phyloP scores from a whole-genome alignment of 2,888 invertebrate genomes.

The Dryobota labecula region DNA sequence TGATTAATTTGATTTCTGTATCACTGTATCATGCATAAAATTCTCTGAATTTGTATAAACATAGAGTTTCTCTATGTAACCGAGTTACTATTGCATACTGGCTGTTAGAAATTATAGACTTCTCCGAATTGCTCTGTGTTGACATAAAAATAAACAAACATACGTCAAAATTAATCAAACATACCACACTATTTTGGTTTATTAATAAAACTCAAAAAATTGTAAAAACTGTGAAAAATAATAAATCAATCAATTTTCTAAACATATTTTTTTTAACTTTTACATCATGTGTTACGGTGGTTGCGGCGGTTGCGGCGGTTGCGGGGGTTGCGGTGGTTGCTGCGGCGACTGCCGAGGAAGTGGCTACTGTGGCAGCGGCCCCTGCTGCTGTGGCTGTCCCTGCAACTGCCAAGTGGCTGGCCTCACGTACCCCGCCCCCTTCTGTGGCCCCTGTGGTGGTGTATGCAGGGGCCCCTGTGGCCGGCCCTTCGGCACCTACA shows the following conservation, averaged over 20 bases:
- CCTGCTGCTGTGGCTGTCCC: constrained; percentile 72
- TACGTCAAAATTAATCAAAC: constrained; percentile 30
- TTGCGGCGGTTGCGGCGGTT: constrained; percentile 39
- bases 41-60: constrained; percentile 18
- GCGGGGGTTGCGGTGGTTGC: constrained; percentile 31
- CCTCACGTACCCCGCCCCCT: constrained; percentile 74
- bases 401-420: constrained; percentile 80
- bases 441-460: constrained; percentile 74
- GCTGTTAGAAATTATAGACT: constrained; percentile 31
- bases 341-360: constrained; percentile 46
- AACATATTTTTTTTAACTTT: constrained; percentile 7
- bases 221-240: constrained; percentile 37
- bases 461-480: constrained; percentile 75
- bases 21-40: not conserved
- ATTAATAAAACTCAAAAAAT: constrained; percentile 45
- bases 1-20: not conserved
- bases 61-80: constrained; percentile 23
- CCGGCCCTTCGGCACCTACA: constrained; percentile 81
- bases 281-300: constrained; percentile 53
- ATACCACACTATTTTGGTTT: constrained; percentile 26
- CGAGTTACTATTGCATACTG: constrained; percentile 13
- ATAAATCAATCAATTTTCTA: constrained; percentile 34
- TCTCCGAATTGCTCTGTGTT: constrained; percentile 3
- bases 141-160: constrained; percentile 33
- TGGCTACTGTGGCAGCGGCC: constrained; percentile 56